Evolutionary conservation across 1,140 invertebrate genomes (phyloP), one percentile per base, ranked within the genome.

Genomic region (Eciton burchellii): DNA sequence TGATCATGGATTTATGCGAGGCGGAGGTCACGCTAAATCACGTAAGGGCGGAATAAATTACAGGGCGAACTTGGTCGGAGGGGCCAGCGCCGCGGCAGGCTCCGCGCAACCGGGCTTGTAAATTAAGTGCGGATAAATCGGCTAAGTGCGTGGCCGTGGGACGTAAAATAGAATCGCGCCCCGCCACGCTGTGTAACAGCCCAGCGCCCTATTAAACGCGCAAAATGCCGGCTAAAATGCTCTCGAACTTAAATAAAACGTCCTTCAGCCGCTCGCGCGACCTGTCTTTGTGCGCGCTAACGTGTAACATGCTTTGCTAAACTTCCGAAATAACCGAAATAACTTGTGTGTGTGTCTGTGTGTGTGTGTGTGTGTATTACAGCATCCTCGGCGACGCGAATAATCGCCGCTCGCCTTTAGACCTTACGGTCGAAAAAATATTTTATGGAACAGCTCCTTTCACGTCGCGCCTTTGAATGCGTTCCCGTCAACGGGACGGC

Each of bases 121-220:
- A 59, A 71, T 81, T 59, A 81, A 72, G 56, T 70, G 14, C 19
- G n/a, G 54, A 41, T 81, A 72, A 81, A 81, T 71, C 56, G 29
- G 47, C 16, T 54, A 54, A 54, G 29, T 35, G n/a, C 5, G 29
- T 54, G 62, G 43, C 5, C 29, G 35, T 35, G 26, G 52, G 26
- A 43, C 21, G 41, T 14, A 77, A 56, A 68, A 77, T 24, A 54
- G 21, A 43, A 68, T 43, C 62, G 19, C 49, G 73, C 35, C 45
- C 8, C 29, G 65, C 29, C 29, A 9, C 19, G 5, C 54, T n/a
- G n/a, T 73, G 45, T 26, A 60, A 0, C 16, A 68, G 41, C 29
- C 8, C 65, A 12, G 47, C 49, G 47, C 21, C 26, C 35, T 3
- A 26, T 54, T 77, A 54, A 66, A 43, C 41, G 43, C 47, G 47